Conservation (phyloP, 1,140 invertebrate genomes). For the Drosophila bifasciata region DNA sequence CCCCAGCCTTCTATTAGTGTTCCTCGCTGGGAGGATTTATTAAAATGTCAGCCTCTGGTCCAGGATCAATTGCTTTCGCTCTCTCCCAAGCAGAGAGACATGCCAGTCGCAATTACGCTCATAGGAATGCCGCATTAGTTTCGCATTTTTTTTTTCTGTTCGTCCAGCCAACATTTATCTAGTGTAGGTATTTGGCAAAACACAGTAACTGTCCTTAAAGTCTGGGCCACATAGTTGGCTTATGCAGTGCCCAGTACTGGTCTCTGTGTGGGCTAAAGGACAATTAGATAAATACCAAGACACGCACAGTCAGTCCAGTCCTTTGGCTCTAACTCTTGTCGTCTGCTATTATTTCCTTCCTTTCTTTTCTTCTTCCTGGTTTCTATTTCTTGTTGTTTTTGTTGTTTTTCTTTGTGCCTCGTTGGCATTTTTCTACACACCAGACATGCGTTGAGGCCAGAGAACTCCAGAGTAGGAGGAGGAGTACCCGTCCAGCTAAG, state of each 20-base stretch:
- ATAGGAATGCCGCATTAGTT: slow-evolving; percentile 71
- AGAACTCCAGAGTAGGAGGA: no score
- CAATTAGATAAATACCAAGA: slow-evolving; percentile 80
- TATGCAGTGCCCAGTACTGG: slow-evolving; percentile 16
- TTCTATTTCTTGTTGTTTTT: slow-evolving; percentile 6
- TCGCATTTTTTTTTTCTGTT: slow-evolving; percentile 69
- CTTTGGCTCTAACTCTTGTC: slow-evolving; percentile 19
- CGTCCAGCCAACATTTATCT: slow-evolving; percentile 62
- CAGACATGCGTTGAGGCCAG: slow-evolving; percentile 25
- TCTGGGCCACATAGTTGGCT: slow-evolving; percentile 29
- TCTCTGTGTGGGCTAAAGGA: slow-evolving; percentile 42
- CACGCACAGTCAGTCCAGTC: slow-evolving; percentile 69
- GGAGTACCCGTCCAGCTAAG: slow-evolving; percentile 55
- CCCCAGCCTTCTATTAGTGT: slow-evolving; percentile 7
- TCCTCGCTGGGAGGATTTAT: slow-evolving; percentile 63
- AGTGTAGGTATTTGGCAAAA: slow-evolving; percentile 44
- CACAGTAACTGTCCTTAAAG: slow-evolving; percentile 65
- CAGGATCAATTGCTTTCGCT: slow-evolving; percentile 56
- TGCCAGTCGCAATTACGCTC: slow-evolving; percentile 57
- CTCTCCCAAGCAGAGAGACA: slow-evolving; percentile 9
- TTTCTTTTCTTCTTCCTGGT: slow-evolving; percentile 6
- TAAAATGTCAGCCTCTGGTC: slow-evolving; percentile 55
- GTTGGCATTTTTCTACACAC: slow-evolving; percentile 79
- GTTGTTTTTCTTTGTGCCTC: slow-evolving; percentile 50
- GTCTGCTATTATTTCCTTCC: slow-evolving; percentile 20